Percentiles rank a stretch among this genome's conserved stretches.
These are phyloP conservation scores for Daubentonia madagascariensis DNA, from an alignment of 2,113 vertebrate species.

Conservation along the genomic window DNA sequence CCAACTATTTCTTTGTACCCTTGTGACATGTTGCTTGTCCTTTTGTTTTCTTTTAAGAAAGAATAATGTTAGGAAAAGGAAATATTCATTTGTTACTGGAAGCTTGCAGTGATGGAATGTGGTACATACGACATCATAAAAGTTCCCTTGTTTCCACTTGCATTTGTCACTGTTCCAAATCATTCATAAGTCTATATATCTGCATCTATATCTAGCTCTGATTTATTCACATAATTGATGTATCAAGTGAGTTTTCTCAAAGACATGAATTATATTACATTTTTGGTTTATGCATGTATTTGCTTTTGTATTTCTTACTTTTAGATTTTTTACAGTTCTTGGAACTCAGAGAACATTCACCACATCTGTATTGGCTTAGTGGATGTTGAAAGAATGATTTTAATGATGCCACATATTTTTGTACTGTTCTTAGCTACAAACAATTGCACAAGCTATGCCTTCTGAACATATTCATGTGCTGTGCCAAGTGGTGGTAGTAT, in stretches of 20 bases:
- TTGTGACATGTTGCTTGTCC: not conserved
- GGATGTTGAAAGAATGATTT: not conserved
- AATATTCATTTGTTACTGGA: not conserved
- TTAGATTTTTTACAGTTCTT: not conserved
- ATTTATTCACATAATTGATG: not conserved
- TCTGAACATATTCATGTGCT: not conserved
- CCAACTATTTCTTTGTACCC: not conserved
- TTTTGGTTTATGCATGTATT: not conserved
- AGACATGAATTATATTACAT: not conserved
- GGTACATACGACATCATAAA: not conserved
- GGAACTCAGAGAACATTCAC: not conserved
- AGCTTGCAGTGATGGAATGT: not conserved
- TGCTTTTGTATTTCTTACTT: not conserved
- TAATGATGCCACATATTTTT: not conserved
- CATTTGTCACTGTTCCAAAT: not conserved
- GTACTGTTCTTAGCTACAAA: not conserved
- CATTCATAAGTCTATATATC: not conserved
- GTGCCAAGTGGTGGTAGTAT: not conserved
- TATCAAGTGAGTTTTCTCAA: not conserved
- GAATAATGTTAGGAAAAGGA: not conserved
- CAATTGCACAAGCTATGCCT: not conserved
- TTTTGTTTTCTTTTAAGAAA: not conserved
- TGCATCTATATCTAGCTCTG: not conserved
- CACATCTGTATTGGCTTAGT: not conserved
- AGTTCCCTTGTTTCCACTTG: not conserved